Base-by-base conservation (phyloP, 2,797 vertebrate species). In the Hapalemur alaotrensis region DNA sequence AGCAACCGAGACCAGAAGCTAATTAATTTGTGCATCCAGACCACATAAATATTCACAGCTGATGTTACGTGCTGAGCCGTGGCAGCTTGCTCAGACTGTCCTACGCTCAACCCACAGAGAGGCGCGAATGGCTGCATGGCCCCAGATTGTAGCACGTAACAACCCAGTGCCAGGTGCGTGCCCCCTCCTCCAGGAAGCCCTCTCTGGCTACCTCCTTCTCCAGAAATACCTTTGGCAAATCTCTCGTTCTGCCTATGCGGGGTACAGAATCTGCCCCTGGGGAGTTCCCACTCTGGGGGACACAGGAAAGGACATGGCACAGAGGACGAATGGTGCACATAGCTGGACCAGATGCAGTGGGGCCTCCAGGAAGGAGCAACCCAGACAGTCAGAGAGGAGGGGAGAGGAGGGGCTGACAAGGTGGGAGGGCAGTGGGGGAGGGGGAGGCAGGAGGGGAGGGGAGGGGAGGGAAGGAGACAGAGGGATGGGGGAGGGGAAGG, bases 151-250 rank as follows among this genome's bases (percentile, higher is more conserved):
- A 10, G 4, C 13, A 9, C 2, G 9, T 25, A 35, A 14, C 5
- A 38, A 59, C 20, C 20, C 54, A 25, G 14, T 12, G 41, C 5
- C 50, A 1, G 0, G 0, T 30, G 25, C 1, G 0, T n/a, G 5
- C 48, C 48, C 4, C 69, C 59, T 23, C 69, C 22, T 41, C 78
- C 61, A 48, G 67, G 89, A 73, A 48, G 75, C 38, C 81, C 41
- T n/a, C 38, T 70, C 48, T 14, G 22, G 41, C 48, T 28, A 43
- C 48, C 65, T 75, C 25, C 57, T 69, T 23, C 69, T 67, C 59
- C 0, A 35, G 57, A 17, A 25, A 3, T 0, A 12, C 10, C 41
- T 41, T 59, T 18, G 41, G 30, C 4, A 67, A 14, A 12, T 41
- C 0, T 0, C 5, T 23, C 30, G 6, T 22, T 46, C 69, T 2